These are phyloP conservation scores for Philereme vetulata DNA, from an alignment of 2,888 invertebrate species.

Conservation along the genomic window DNA sequence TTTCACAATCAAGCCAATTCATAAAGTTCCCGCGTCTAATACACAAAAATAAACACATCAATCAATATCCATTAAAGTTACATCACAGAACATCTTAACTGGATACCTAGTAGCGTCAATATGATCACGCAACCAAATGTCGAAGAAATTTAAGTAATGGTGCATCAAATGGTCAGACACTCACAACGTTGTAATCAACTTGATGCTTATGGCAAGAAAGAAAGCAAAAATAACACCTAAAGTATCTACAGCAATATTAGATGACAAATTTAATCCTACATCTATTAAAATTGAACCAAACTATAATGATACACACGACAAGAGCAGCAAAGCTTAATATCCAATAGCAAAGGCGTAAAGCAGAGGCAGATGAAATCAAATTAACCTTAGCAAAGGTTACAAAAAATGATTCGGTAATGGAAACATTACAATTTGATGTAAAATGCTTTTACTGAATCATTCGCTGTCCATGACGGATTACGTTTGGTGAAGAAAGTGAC, in stretches of 20 bases:
- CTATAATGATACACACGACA: constrained; percentile 15
- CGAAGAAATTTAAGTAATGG: constrained; percentile 36
- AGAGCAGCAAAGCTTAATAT: constrained; percentile 21
- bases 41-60: not conserved
- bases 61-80: constrained; percentile 7
- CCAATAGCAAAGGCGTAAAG: constrained; percentile 22
- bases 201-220: constrained; percentile 32
- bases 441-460: constrained; percentile 45
- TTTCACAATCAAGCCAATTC: not conserved
- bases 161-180: constrained; percentile 32
- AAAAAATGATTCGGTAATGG: constrained; percentile 49
- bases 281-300: not conserved
- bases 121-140: constrained; percentile 26
- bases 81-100: constrained; percentile 14
- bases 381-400: constrained; percentile 64
- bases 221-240: constrained; percentile 35
- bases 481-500: constrained; percentile 49
- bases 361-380: constrained; percentile 39
- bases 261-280: constrained; percentile 15
- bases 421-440: constrained; percentile 45
- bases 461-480: constrained; percentile 43
- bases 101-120: constrained; percentile 9
- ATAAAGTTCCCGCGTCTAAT: not conserved
- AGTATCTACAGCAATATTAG: constrained; percentile 22
- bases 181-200: constrained; percentile 30